Evolutionary conservation across 1,140 invertebrate genomes (phyloP).

Genomic region (Gryon sp.): DNA sequence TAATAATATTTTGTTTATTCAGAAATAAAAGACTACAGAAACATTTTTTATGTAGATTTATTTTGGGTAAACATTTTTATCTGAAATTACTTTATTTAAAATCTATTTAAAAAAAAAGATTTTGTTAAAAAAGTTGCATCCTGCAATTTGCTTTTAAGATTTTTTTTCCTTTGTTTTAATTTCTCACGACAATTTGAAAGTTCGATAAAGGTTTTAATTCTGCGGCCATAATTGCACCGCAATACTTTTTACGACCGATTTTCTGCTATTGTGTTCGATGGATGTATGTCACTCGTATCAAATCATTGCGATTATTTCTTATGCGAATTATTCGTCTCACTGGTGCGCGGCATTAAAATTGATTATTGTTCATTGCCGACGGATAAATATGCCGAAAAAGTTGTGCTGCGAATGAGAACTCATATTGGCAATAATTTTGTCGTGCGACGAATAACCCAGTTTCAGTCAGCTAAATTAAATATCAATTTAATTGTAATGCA

Average conservation of each 20-base stretch:
- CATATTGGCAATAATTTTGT: background rate
- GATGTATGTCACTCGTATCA: background rate
- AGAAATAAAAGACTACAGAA: too few species aligned
- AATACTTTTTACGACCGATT: too few species aligned
- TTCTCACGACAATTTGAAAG: too few species aligned
- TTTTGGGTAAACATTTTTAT: too few species aligned
- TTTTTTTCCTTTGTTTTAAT: too few species aligned
- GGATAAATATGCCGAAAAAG: background rate
- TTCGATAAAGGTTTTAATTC: constrained; percentile 15
- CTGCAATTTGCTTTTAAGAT: too few species aligned
- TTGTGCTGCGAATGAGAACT: background rate
- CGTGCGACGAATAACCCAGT: constrained; percentile 10
- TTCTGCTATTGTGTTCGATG: background rate
- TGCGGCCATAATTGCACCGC: background rate
- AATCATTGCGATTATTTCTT: background rate
- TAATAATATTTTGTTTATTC: background rate
- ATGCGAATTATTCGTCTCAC: background rate
- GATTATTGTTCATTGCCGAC: constrained; percentile 3
- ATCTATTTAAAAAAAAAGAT: too few species aligned
- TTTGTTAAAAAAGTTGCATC: too few species aligned
- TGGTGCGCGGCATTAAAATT: background rate
- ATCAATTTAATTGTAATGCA: constrained; percentile 30
- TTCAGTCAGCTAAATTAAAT: constrained; percentile 8
- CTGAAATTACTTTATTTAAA: too few species aligned
- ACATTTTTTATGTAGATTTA: too few species aligned